Evolutionary conservation across 2,797 vertebrate genomes (phyloP), one percentile per base, ranked within the genome.

Genomic region (Chaetodon trifasciatus): DNA sequence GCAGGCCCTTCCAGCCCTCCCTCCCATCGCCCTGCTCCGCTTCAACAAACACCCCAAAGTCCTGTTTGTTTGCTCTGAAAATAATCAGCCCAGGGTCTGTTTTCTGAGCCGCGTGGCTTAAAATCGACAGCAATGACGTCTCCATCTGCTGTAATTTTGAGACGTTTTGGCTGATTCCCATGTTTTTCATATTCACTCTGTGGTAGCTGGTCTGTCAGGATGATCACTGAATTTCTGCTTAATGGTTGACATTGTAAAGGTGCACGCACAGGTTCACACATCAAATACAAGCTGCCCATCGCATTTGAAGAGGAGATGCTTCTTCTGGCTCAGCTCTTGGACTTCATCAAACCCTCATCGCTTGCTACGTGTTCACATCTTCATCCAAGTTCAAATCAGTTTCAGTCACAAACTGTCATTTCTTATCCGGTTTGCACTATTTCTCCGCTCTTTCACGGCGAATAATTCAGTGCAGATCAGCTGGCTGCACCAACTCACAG

Each of bases 11-110:
- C 52, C 42, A 15, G 47, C 47, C 75, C 72, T 24, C 56, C 72
- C 62, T 79, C 79, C 82, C 62, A 17, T 78, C 53, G 56, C 3
- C 49, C 74, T 7, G 23, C 72, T 84, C 70, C 11, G 23, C 78
- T 90, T 85, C 82, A 56, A 67, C 87, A 90, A 93, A 91, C 89
- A 89, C 55, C 82, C 47, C 39, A 69, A 87, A 86, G 86, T 73
- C 86, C 74, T 75, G 92, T 92, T 93, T 94, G 89, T 92, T 94
- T 94, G 86, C 86, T 92, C 73, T 93, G 81, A 93, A 91, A 94
- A 95, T 83, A 93, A 87, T 78, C 79, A 24, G 52, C 79, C 73
- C 19, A 1, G 13, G 63, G 71, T 13, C 28, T 88, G 87, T 82
- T 87, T 89, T 86, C 66, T 66, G 56, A 85, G 83, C 81, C 13